Evolutionary conservation across 2,888 invertebrate genomes (phyloP), one percentile per base, ranked within the genome.

Genomic region (Oligia strigilis): DNA sequence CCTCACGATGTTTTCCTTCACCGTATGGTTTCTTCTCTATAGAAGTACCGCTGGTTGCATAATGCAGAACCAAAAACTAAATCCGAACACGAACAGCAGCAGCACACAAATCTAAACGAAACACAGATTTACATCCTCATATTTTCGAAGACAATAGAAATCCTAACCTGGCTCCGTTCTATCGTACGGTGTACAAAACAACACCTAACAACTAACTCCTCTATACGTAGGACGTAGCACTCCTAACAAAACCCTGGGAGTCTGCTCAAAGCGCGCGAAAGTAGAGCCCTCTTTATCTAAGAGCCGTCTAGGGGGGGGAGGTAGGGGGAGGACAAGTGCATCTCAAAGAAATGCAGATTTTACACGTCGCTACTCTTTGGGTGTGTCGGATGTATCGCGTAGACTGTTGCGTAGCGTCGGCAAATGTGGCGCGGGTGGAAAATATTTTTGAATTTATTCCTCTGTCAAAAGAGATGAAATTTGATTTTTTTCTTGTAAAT

Each of bases 261-360:
- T 92, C 93, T 91, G 92, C 95, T 96, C 96, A 96, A 96, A 96
- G 96, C 96, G 94, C 93, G 95, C 95, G 95, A 96, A 96, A 96
- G 95, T 95, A 94, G 96, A 96, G 94, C 96, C 96, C 96, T 95
- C 96, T 96, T 95, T 95, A 96, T 95, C 95, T 94, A 91, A 96
- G 96, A 95, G 95, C 94, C 94, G 94, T 93, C 91, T 92, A 91
- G 92, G 91, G 90, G 87, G 84, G 85, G 92, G 92, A 93, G 83
- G 78, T 86, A 91, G 93, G 85, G 82, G 88, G 92, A 92, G 93
- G 94, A 96, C 97, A 97, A 97, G 97, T 97, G 97, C 97, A 97
- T 96, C 97, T 97, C 97, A 97, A 97, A 97, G 97, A 97, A 97
- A 97, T 97, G 97, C 97, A 97, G 97, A 97, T 97, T 97, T 97